Evolutionary conservation across 2,888 invertebrate species (phyloP).

Genomic region (Cheilosia soror): DNA sequence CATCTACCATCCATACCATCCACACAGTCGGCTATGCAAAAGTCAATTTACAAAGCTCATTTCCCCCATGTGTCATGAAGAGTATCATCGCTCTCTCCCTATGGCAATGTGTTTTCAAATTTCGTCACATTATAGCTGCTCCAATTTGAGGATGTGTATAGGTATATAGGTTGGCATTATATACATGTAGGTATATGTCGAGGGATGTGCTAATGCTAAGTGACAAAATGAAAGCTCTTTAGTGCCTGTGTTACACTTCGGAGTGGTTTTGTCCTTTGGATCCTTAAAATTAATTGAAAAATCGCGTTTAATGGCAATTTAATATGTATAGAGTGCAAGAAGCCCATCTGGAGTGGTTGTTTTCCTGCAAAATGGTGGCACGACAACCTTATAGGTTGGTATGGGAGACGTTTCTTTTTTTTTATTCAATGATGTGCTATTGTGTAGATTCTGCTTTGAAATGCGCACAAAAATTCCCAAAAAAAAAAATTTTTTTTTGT

Average conservation of each 20-base stretch:
- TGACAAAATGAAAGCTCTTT: slow-evolving; percentile 60
- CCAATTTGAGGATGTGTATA: slow-evolving; percentile 12
- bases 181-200: too few relatives aligned
- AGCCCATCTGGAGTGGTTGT: background rate
- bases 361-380: background rate
- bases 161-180: background rate
- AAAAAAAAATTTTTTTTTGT: slow-evolving; percentile 33
- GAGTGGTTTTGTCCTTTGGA: slow-evolving; percentile 53
- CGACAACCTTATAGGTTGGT: background rate
- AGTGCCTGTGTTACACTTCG: slow-evolving; percentile 44
- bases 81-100: slow-evolving; percentile 9
- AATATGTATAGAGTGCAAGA: slow-evolving; percentile 34
- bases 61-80: slow-evolving; percentile 2
- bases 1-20: background rate
- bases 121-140: slow-evolving; percentile 42
- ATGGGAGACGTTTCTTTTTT: slow-evolving; percentile 6
- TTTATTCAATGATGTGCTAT: slow-evolving; percentile 15
- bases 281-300: slow-evolving; percentile 71
- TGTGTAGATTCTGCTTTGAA: slow-evolving; percentile 31
- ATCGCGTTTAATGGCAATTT: slow-evolving; percentile 66
- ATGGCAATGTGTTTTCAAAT: slow-evolving; percentile 25
- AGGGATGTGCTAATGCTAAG: slow-evolving; percentile 45
- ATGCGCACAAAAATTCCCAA: background rate
- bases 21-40: slow-evolving; percentile 1
- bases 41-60: slow-evolving; percentile 43